These are phyloP conservation scores for Atta texana DNA, from an alignment of 1,140 invertebrate genomes.

Conservation along the genomic window DNA sequence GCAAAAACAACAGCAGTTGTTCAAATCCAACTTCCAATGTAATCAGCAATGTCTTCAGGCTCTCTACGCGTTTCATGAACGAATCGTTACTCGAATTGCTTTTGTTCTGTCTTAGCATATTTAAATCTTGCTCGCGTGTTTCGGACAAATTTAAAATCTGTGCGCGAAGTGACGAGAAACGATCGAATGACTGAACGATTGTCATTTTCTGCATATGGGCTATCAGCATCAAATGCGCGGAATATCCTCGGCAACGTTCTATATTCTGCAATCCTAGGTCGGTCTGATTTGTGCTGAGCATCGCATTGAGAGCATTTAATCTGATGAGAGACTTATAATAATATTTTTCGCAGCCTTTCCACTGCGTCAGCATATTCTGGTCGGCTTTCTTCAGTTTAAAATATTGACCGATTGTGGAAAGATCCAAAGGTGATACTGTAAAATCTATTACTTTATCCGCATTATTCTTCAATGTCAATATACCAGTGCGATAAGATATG, in stretches of 20 bases:
- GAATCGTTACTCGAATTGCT: conserved; percentile 33
- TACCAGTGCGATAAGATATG: conserved; percentile 93
- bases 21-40: conserved; percentile 86
- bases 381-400: conserved; percentile 54
- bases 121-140: conserved; percentile 52
- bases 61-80: conserved; percentile 58
- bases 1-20: conserved; percentile 88
- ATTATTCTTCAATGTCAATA: conserved; percentile 84
- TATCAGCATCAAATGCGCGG: conserved; percentile 89
- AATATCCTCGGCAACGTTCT: conserved; percentile 94
- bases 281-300: conserved; percentile 89
- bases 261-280: conserved; percentile 93
- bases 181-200: conserved; percentile 79
- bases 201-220: conserved; percentile 85
- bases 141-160: conserved; percentile 76
- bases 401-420: conserved; percentile 86
- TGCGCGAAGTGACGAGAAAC: conserved; percentile 81
- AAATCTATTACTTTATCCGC: conserved; percentile 80
- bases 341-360: conserved; percentile 92
- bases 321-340: conserved; percentile 91
- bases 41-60: conserved; percentile 86
- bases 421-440: conserved; percentile 88
- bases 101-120: conserved; percentile 72
- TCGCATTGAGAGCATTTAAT: conserved; percentile 89
- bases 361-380: conserved; percentile 86